Evolutionary conservation across 2,797 vertebrate genomes (phyloP), one percentile per base, ranked within the genome.

Genomic region (Petrocephalus schoutedeni): DNA sequence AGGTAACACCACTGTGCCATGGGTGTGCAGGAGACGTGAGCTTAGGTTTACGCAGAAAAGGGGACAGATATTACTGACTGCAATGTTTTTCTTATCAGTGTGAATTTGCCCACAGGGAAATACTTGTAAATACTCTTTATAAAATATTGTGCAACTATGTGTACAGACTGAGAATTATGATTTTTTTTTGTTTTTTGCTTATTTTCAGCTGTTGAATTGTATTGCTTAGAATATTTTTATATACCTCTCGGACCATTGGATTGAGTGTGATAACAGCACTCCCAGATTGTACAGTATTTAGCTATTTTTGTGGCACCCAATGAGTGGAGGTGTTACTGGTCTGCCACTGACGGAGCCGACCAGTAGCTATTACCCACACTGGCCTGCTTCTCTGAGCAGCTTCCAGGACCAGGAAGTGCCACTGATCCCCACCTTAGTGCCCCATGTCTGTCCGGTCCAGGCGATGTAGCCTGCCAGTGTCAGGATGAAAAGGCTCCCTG

Each of bases 141-240:
- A 71, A 85, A 88, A 41, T 83, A 88, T 54, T 88, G 87, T 85
- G 80, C 80, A 85, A 64, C 84, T 32, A 41, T 67, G 14, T 28
- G 89, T 89, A 84, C 71, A 59, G 89, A 89, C 88, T 88, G 85
- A 91, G 49, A 82, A 90, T 88, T 89, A 87, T 87, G 85, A 89
- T 88, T 87, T 86, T 89, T 89, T 88, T 88, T 89, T 88, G 64
- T n/a, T 87, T 84, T 87, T 83, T 88, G 89, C 89, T 89, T 90
- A 89, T 87, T 90, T 89, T 88, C 59, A 89, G 89, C 89, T 87
- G 86, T 89, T 89, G 88, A 89, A 91, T 89, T 90, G 91, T 91
- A 91, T n/a, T 89, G 88, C 89, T 88, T 87, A 90, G 89, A 89
- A 88, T 93, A 91, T 90, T 92, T 93, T 93, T 93, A 82, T 93